Base-by-base conservation (phyloP, 2,797 vertebrate species). In the Brotula barbata region DNA sequence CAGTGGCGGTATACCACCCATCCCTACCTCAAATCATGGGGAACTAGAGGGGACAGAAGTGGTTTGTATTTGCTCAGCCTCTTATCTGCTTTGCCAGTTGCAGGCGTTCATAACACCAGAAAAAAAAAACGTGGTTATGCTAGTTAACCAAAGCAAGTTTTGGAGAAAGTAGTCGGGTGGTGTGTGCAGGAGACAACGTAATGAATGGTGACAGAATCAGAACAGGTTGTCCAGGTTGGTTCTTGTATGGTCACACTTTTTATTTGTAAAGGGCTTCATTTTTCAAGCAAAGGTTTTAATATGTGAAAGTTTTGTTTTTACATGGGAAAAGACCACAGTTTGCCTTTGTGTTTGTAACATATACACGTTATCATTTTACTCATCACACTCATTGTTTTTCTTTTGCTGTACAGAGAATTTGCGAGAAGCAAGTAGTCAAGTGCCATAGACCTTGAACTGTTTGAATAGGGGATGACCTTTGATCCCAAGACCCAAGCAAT, bases 361-460 rank as follows among this genome's bases (percentile, higher is more conserved):
- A 40, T 84, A 68, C 72, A 80, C 71, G 70, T 90, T 79, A 84
- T 33, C 5, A 4, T 81, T 84, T 87, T 84, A 88, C 75, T 87
- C 88, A 89, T 89, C 85, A 80, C 87, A 69, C 62, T 23, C 42
- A 45, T 21, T 55, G 39, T 31, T 39, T 19, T 28, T 61, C 3
- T 20, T 68, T 85, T 37, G 47, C 83, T 87, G 73, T 80, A 78
- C 68, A 76, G 76, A 77, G 75, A 64, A 66, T 37, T 40, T 81
- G 90, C 7, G 90, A 90, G 91, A 92, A 67, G 43, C 39, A 50
- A 77, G 85, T 86, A 88, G 89, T 92, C 90, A 94, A 94, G 94
- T 98, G 94, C 95, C 95, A 95, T 93, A 95, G 91, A 97, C 93
- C 93, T 92, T 87, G 92, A 94, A 92, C 92, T 95, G 93, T 95